Evolutionary conservation across 1,140 invertebrate genomes (phyloP).

Genomic region (Drosophila pallidifrons): DNA sequence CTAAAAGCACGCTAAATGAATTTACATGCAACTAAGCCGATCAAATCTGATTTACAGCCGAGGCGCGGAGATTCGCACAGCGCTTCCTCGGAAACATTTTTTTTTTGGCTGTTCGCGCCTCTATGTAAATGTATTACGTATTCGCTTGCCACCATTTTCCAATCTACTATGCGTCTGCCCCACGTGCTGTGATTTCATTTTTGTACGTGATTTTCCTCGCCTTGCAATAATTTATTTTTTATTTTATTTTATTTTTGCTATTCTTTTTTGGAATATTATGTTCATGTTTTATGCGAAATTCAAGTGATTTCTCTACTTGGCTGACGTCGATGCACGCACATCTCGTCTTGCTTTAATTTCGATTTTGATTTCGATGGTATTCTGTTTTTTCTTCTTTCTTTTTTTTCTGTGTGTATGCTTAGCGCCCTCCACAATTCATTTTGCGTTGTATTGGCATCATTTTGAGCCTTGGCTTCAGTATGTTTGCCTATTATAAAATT

Average conservation of each 20-base stretch:
- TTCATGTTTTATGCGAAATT: conserved; percentile 39
- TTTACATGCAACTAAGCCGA: conserved; percentile 67
- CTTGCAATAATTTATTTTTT: conserved; percentile 52
- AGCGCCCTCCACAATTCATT: neutral
- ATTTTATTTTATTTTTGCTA: conserved; percentile 36
- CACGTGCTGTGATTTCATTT: conserved; percentile 47
- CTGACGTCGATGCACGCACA: neutral
- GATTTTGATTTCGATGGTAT: conserved; percentile 15
- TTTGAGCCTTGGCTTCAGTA: neutral
- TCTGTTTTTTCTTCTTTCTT: too few species aligned
- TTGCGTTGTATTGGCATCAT: neutral
- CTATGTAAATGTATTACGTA: conserved; percentile 38
- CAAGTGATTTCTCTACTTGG: conserved; percentile 22
- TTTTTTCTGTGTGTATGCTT: neutral
- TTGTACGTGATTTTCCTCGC: conserved; percentile 60
- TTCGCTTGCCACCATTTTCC: conserved; percentile 30
- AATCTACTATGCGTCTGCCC: conserved; percentile 18
- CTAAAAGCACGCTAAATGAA: conserved; percentile 66
- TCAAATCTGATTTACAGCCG: conserved; percentile 65
- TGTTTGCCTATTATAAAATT: conserved; percentile 62
- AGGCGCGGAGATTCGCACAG: conserved; percentile 4
- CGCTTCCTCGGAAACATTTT: conserved; percentile 7
- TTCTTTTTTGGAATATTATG: conserved; percentile 33
- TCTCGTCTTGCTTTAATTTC: conserved; percentile 20
- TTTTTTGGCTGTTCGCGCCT: conserved; percentile 11